phyloP scores from a whole-genome alignment of 2,113 vertebrate species.

The Aix galericulata region DNA sequence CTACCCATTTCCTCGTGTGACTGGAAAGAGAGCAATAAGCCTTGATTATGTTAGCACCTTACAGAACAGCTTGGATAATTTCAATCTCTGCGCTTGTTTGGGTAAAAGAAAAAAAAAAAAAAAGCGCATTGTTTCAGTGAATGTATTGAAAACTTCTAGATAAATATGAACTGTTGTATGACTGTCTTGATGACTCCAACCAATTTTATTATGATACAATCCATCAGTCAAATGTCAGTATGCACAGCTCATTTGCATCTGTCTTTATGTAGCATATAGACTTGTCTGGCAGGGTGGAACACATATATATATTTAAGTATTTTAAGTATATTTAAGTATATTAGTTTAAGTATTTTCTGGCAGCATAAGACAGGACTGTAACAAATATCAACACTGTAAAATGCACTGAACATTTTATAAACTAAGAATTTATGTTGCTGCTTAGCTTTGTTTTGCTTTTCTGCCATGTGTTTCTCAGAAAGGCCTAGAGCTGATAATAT shows the following conservation, averaged over 20 bases:
- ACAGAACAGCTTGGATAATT: not conserved
- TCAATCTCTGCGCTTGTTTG: not conserved
- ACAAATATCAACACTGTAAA: slow-evolving; percentile 21
- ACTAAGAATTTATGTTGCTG: slow-evolving; percentile 49
- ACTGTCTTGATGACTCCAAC: not conserved
- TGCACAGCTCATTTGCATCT: not conserved
- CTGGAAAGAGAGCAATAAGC: not conserved
- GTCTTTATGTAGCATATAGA: not conserved
- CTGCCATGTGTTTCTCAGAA: slow-evolving; percentile 28
- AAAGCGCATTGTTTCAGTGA: not conserved
- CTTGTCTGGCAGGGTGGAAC: not conserved
- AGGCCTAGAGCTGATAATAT: slow-evolving; percentile 33
- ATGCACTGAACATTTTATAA: slow-evolving; percentile 31
- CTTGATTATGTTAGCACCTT: not conserved
- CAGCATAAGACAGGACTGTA: not conserved
- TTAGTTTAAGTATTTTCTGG: slow-evolving; percentile 28
- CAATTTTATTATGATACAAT: not conserved
- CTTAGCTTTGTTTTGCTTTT: slow-evolving; percentile 57
- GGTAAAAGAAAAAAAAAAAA: slow-evolving; percentile 1
- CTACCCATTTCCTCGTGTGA: not conserved
- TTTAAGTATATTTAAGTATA: not conserved
- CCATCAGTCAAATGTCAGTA: not conserved
- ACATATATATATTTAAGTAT: not conserved
- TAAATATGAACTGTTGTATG: not conserved
- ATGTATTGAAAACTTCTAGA: not conserved